A percentile compares a stretch with the other conserved stretches of the same genome.
Evolutionary conservation across 2,888 invertebrate genomes (phyloP).

Genomic region (Heliothis peltigera): DNA sequence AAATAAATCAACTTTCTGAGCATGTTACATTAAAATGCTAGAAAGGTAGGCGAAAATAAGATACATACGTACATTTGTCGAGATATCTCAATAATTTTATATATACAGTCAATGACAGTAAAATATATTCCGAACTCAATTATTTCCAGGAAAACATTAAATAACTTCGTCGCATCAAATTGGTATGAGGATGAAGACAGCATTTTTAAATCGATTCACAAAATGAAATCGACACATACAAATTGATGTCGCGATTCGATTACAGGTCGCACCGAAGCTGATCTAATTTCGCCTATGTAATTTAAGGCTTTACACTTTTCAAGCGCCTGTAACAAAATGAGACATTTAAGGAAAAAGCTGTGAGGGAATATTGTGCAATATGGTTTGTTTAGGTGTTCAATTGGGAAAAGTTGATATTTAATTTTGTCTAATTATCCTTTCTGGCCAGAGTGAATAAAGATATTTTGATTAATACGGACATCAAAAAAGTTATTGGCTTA

Average conservation of each 20-base stretch:
- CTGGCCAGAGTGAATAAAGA: no score
- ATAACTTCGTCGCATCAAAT: slow-evolving; percentile 20
- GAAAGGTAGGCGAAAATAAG: no score
- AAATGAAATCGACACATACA: slow-evolving; percentile 35
- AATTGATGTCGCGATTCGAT: slow-evolving; percentile 40
- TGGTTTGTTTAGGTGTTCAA: background rate
- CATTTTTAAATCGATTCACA: slow-evolving; percentile 25
- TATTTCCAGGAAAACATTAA: background rate
- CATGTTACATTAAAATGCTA: no score
- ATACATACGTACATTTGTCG: no score
- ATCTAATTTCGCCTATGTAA: slow-evolving; percentile 34
- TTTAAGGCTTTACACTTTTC: slow-evolving; percentile 14
- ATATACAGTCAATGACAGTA: no score
- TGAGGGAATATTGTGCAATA: background rate
- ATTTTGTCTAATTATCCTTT: slow-evolving; percentile 4
- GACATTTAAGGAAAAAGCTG: background rate
- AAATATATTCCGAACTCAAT: no score
- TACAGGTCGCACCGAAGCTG: slow-evolving; percentile 16
- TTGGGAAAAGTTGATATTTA: background rate
- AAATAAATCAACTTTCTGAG: no score
- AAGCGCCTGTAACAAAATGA: background rate
- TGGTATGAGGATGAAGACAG: slow-evolving; percentile 12
- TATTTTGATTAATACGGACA: no score
- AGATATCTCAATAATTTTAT: no score
- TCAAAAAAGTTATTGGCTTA: no score